Evolutionary conservation across 92 coral and sea anemone species (phyloP).

Genomic region (Palythoa grandis): DNA sequence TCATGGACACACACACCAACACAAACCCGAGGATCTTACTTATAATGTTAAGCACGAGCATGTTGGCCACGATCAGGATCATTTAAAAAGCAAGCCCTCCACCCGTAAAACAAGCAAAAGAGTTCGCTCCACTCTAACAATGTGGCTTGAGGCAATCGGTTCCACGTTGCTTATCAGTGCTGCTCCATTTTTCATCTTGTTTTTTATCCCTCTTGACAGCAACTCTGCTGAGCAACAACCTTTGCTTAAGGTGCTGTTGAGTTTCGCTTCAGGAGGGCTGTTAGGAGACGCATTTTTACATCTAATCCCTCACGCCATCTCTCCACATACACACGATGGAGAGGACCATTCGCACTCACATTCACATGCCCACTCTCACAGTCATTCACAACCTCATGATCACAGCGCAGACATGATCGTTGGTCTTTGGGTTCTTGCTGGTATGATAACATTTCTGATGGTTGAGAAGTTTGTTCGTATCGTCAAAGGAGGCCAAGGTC

Average conservation of each 20-base stretch:
- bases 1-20: conserved; percentile 60
- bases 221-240: conserved; percentile 95
- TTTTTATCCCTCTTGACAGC: conserved; percentile 91
- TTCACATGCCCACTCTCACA: conserved; percentile 66
- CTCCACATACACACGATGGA: conserved; percentile 91
- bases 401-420: conserved; percentile 88
- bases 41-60: conserved; percentile 35
- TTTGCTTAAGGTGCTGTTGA: conserved; percentile 81
- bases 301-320: conserved; percentile 97
- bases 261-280: conserved; percentile 97
- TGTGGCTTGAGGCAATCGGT: conserved; percentile 91
- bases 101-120: conserved; percentile 19
- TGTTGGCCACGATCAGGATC: conserved; percentile 49
- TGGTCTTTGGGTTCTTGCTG: conserved; percentile 99
- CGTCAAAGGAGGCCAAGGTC: conserved; percentile 90
- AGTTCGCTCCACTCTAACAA: conserved; percentile 62
- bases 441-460: conserved; percentile 88
- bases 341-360: conserved; percentile 64
- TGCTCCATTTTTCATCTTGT: conserved; percentile 95
- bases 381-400: conserved; percentile 49
- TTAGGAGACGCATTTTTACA: conserved; percentile 98
- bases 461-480: conserved; percentile 96
- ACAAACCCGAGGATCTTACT: conserved; percentile 52
- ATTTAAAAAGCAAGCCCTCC: conserved; percentile 50
- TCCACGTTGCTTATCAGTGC: conserved; percentile 96